Evolutionary conservation across 2,888 invertebrate species (phyloP).

Genomic region (Rhyacophila evoluta): DNA sequence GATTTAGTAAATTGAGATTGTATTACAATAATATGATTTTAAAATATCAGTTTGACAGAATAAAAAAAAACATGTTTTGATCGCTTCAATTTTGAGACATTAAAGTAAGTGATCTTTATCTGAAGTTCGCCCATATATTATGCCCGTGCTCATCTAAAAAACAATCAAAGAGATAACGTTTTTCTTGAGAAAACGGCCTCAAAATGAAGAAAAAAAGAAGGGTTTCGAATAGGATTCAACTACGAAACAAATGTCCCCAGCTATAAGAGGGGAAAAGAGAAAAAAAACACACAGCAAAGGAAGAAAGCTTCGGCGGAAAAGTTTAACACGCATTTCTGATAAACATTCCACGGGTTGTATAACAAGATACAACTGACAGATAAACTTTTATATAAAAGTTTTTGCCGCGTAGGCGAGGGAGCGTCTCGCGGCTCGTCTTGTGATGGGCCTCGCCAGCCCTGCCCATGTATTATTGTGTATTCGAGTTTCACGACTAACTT

Average conservation of each 20-base stretch:
- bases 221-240: slow-evolving; percentile 33
- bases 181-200: slow-evolving; percentile 26
- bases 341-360: slow-evolving; percentile 54
- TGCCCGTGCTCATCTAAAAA: neutral
- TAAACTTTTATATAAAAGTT: slow-evolving; percentile 55
- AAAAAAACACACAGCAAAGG: slow-evolving; percentile 38
- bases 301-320: slow-evolving; percentile 30
- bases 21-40: too few species aligned
- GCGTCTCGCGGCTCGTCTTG: slow-evolving; percentile 16
- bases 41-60: too few species aligned
- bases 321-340: slow-evolving; percentile 54
- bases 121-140: neutral
- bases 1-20: too few species aligned
- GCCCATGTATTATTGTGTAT: slow-evolving; percentile 27
- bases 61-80: too few species aligned
- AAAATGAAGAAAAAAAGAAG: slow-evolving; percentile 22
- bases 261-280: slow-evolving; percentile 28
- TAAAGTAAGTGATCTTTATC: neutral
- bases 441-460: neutral
- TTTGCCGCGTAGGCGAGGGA: slow-evolving; percentile 18
- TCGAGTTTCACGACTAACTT: slow-evolving; percentile 15
- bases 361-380: slow-evolving; percentile 54
- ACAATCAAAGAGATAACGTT: slow-evolving; percentile 19
- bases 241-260: slow-evolving; percentile 42
- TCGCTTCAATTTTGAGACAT: neutral